Percentiles rank a stretch among this genome's conserved stretches.
Evolutionary conservation across 2,797 vertebrate genomes (phyloP).

Genomic region (Oophaga sylvatica): DNA sequence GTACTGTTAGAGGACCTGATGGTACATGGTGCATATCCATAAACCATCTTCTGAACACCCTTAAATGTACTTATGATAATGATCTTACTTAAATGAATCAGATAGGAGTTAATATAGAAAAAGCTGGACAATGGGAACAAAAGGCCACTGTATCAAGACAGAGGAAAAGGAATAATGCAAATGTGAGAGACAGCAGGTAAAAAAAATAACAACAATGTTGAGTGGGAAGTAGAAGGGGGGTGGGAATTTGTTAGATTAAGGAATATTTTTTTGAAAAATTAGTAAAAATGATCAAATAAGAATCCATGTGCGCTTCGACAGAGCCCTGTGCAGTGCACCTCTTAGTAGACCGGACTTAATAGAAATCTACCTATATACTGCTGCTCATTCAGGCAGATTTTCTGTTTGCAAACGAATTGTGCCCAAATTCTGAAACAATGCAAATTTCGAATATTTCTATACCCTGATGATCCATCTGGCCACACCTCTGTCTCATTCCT

Average conservation of each 20-base stretch:
- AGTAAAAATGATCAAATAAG: too few species aligned
- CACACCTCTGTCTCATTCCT: too few species aligned
- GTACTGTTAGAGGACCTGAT: neutral
- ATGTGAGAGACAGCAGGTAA: neutral
- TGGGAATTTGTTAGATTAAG: too few species aligned
- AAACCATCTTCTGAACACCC: conserved; percentile 6
- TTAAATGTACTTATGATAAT: too few species aligned
- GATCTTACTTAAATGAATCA: conserved; percentile 31
- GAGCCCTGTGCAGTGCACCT: too few species aligned
- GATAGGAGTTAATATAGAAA: neutral
- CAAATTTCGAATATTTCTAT: neutral
- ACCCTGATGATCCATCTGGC: neutral
- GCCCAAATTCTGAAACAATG: neutral
- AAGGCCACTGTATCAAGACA: neutral
- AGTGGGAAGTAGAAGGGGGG: neutral
- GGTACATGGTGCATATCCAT: neutral
- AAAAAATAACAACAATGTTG: neutral
- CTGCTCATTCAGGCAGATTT: neutral
- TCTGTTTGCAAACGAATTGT: too few species aligned
- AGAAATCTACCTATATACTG: neutral
- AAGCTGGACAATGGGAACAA: neutral
- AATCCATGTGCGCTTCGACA: too few species aligned
- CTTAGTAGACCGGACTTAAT: neutral
- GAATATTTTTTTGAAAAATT: too few species aligned
- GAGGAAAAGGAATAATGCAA: neutral